Evolutionary conservation across 2,888 invertebrate species (phyloP).

Genomic region (Branchinecta sandiegonensis): DNA sequence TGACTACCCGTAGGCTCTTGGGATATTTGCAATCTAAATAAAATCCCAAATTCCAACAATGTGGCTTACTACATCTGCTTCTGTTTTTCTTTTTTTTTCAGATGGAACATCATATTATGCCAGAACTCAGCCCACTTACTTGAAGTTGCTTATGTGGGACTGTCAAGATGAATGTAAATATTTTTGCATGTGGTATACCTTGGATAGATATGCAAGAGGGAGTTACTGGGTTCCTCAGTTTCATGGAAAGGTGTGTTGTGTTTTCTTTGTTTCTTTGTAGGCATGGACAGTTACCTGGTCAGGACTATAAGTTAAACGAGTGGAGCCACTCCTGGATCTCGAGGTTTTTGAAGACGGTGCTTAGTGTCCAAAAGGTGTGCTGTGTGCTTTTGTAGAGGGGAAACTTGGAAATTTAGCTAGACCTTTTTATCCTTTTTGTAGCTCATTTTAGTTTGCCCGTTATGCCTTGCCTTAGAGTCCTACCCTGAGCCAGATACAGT

Average conservation of each 20-base stretch:
- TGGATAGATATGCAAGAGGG: constrained; percentile 36
- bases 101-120: neutral
- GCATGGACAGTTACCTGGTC: neutral
- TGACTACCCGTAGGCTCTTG: too few relatives aligned
- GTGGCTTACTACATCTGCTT: neutral
- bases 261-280: constrained; percentile 17
- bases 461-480: too few relatives aligned
- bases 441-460: too few relatives aligned
- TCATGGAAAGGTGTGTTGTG: constrained; percentile 61
- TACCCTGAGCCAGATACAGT: too few relatives aligned
- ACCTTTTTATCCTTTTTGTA: too few relatives aligned
- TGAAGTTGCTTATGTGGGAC: constrained; percentile 49
- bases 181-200: constrained; percentile 83
- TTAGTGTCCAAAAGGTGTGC: too few relatives aligned
- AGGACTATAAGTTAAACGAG: too few relatives aligned
- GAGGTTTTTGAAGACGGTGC: too few relatives aligned
- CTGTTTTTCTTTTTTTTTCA: neutral
- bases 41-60: neutral
- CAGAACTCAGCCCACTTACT: constrained; percentile 29
- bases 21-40: too few relatives aligned
- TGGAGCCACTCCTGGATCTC: too few relatives aligned
- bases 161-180: constrained; percentile 80
- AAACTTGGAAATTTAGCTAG: too few relatives aligned
- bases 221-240: constrained; percentile 61
- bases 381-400: too few relatives aligned